These are phyloP conservation scores for Telmatherina bonti DNA, from an alignment of 2,797 vertebrate genomes.

Conservation along the genomic window DNA sequence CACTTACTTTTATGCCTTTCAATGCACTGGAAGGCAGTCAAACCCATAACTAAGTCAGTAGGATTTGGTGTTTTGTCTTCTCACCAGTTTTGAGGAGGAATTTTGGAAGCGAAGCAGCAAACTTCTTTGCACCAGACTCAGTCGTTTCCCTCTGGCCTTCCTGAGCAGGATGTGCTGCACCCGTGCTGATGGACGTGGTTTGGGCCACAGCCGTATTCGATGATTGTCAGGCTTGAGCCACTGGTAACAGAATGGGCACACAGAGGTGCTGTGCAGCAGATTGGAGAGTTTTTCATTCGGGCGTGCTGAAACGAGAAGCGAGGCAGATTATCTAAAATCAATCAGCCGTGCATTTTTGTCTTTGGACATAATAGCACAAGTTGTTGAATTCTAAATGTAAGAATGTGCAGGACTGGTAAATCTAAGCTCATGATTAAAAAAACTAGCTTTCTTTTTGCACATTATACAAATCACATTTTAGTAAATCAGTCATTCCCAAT, in stretches of 20 bases:
- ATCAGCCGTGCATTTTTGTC: not conserved
- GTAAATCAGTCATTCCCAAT: not conserved
- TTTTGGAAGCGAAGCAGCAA: slow-evolving; percentile 86
- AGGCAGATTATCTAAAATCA: not conserved
- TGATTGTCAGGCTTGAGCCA: slow-evolving; percentile 84
- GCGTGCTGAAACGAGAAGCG: slow-evolving; percentile 22
- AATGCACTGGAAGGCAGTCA: not conserved
- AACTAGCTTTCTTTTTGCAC: not conserved
- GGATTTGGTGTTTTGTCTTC: slow-evolving; percentile 47
- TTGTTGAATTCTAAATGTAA: not conserved
- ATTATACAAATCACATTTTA: not conserved
- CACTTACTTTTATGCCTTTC: not conserved
- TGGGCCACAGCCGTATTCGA: slow-evolving; percentile 87
- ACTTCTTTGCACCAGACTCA: slow-evolving; percentile 86
- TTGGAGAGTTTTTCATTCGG: slow-evolving; percentile 45
- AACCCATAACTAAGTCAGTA: not conserved
- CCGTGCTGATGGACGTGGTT: slow-evolving; percentile 80
- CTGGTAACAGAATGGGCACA: slow-evolving; percentile 90
- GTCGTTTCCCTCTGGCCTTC: slow-evolving; percentile 80
- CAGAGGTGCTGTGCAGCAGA: slow-evolving; percentile 40
- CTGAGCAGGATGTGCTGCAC: slow-evolving; percentile 85
- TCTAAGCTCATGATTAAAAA: not conserved
- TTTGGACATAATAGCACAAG: not conserved
- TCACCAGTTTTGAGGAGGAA: slow-evolving; percentile 89
- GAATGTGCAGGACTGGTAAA: not conserved